Conservation (phyloP, 1,140 invertebrate species). For the Aleiodes sp. region DNA sequence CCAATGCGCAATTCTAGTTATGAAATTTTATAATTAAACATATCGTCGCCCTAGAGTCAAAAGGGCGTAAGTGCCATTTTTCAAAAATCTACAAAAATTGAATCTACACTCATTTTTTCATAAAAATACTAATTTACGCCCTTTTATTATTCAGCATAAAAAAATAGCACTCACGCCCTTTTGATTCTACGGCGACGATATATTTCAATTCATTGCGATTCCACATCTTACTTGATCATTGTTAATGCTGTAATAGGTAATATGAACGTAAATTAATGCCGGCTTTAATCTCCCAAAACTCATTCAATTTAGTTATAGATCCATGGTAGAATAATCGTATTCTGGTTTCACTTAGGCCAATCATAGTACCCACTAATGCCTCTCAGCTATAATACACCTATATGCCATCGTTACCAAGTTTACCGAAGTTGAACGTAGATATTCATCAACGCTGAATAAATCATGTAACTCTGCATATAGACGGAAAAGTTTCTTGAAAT, state of each 20-base stretch:
- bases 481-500: background rate
- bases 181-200: too few relatives aligned
- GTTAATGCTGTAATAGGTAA: background rate
- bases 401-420: conserved; percentile 8
- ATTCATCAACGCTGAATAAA: background rate
- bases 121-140: too few relatives aligned
- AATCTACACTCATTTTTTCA: too few relatives aligned
- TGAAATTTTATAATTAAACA: too few relatives aligned
- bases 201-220: background rate
- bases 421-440: background rate
- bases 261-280: conserved; percentile 45
- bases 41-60: too few relatives aligned
- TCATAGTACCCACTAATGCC: background rate
- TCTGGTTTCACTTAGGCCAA: background rate
- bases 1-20: too few relatives aligned
- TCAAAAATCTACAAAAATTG: too few relatives aligned
- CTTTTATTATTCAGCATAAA: too few relatives aligned
- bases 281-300: conserved; percentile 52
- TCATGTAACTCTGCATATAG: background rate
- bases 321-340: conserved; percentile 18
- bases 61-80: too few relatives aligned
- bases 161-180: too few relatives aligned
- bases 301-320: conserved; percentile 49
- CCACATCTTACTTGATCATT: background rate
- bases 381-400: background rate